Percentiles rank a stretch among this genome's conserved stretches.
These are phyloP conservation scores for Chlorocebus sabaeus DNA, from an alignment of 2,113 vertebrate species.

Conservation along the genomic window DNA sequence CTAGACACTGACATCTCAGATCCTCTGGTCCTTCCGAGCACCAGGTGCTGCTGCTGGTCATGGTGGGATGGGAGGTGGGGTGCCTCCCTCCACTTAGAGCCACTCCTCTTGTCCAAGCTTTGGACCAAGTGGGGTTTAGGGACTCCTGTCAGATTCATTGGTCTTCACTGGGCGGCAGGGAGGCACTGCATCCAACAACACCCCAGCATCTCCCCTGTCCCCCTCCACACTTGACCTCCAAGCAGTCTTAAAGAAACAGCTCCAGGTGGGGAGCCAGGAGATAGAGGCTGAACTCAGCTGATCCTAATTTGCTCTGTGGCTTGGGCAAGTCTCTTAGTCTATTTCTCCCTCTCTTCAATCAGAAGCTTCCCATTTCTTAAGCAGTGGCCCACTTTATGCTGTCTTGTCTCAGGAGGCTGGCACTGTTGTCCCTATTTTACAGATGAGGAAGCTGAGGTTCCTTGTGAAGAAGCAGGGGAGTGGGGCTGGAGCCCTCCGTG, in stretches of 20 bases:
- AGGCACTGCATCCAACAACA: background rate
- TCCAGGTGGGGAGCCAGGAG: background rate
- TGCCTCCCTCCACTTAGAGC: background rate
- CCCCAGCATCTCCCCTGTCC: too few species aligned
- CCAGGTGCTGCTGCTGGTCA: background rate
- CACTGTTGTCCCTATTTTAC: background rate
- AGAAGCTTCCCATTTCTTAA: constrained; percentile 18
- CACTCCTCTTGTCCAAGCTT: background rate
- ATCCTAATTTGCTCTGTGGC: background rate
- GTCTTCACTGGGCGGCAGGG: background rate
- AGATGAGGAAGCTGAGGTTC: background rate
- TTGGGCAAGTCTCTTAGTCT: background rate
- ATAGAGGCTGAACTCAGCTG: background rate
- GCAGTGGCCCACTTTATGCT: background rate
- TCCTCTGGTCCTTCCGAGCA: background rate
- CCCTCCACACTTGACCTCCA: background rate
- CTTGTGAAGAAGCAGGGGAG: background rate
- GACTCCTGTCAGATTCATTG: background rate
- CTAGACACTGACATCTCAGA: too few species aligned
- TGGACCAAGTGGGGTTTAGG: background rate
- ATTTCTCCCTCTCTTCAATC: background rate
- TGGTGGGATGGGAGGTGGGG: background rate
- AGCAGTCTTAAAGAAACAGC: background rate
- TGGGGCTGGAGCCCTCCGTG: fast-evolving
- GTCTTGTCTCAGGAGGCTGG: background rate